Evolutionary conservation across 1,140 invertebrate genomes (phyloP), one percentile per base, ranked within the genome.

Genomic region (Megalopta genalis): DNA sequence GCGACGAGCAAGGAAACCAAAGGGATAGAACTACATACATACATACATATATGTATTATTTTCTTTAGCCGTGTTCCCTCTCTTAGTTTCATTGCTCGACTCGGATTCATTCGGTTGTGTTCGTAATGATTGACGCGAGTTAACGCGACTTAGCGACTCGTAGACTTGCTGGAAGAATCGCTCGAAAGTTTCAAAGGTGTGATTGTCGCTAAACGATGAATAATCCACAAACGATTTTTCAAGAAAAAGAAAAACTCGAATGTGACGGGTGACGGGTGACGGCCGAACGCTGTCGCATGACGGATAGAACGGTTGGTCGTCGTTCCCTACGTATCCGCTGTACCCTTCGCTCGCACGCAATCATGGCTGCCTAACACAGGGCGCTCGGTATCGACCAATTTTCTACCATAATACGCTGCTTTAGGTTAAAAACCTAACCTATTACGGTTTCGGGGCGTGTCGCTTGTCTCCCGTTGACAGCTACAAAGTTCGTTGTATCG

Each of bases 331-430:
- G 68, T 80, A 75, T 69, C 71, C 77, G 78, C 87, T 90, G 90
- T 90, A 90, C 90, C 89, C 88, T 88, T 87, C 67, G 71, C 86
- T 84, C 77, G 81, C 88, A 85, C 87, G 89, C 89, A 92, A 92
- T 92, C 85, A 92, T 92, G 92, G 92, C 91, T 90, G 90, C 88
- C 90, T 89, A 88, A 87, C 80, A 87, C 84, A 86, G 85, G 88
- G 87, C 86, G 88, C 87, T 81, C 76, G 23, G 60, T 88, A 90
- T 92, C 90, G 90, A 92, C 89, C 85, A 90, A 88, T 90, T 90
- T 89, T 87, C 54, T 73, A 69, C 74, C 69, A 57, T 72, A 75
- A 75, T 66, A 57, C 27, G 54, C 23, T 57, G 60, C 59, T 76
- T 78, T 76, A 85, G 72, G 73, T 86, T 86, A 86, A 80, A 86